These are phyloP conservation scores for Rotaria sp. DNA, from an alignment of 2,888 invertebrate species.

Conservation along the genomic window DNA sequence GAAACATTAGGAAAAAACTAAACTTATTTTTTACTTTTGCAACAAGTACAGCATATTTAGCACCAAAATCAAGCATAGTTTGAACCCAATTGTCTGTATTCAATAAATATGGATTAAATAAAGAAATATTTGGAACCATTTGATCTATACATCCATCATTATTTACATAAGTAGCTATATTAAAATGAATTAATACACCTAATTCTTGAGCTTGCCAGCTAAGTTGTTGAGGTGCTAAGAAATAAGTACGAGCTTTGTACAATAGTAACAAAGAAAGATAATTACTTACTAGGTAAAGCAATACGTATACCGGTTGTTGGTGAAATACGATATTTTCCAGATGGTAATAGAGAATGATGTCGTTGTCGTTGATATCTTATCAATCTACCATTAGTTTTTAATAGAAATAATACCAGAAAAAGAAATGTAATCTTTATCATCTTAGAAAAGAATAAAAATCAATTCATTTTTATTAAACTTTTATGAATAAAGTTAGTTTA, in stretches of 20 bases:
- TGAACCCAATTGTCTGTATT: slow-evolving; percentile 13
- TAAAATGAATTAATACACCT: slow-evolving; percentile 14
- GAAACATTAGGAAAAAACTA: too few relatives aligned
- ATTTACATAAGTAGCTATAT: neutral
- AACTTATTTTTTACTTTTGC: neutral
- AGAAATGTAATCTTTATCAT: neutral
- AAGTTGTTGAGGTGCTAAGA: neutral
- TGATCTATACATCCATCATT: neutral
- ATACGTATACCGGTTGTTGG: neutral
- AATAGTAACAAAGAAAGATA: neutral
- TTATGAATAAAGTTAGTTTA: too few relatives aligned
- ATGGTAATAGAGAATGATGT: neutral
- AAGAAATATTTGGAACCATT: neutral
- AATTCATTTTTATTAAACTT: too few relatives aligned
- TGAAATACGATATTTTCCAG: neutral
- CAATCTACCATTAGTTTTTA: neutral
- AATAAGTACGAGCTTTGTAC: too few relatives aligned
- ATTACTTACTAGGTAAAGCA: neutral
- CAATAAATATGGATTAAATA: neutral
- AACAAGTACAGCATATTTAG: slow-evolving; percentile 9
- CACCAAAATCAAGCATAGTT: neutral
- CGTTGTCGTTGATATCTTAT: neutral
- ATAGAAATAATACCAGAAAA: neutral
- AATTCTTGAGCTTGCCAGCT: slow-evolving; percentile 10
- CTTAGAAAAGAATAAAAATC: too few relatives aligned